These are phyloP conservation scores for Philopedon plagiatum DNA, from an alignment of 2,888 invertebrate genomes.

Conservation along the genomic window DNA sequence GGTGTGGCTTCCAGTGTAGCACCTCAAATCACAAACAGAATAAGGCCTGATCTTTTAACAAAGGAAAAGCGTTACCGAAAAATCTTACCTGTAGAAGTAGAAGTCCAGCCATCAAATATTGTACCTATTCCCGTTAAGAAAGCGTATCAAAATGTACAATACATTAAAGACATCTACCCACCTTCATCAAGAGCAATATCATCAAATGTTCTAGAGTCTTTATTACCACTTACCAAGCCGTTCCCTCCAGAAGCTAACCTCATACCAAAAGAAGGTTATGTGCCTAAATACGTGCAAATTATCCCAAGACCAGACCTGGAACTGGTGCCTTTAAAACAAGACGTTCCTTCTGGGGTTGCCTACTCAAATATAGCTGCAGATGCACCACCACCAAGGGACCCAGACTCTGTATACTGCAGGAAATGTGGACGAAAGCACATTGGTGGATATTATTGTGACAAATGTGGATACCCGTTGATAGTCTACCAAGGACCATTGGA, in stretches of 20 bases:
- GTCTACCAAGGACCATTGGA: too few species aligned
- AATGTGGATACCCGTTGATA: conserved; percentile 19
- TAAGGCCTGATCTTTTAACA: too few species aligned
- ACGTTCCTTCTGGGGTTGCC: background rate
- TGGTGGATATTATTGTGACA: conserved; percentile 21
- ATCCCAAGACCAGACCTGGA: conserved; percentile 1
- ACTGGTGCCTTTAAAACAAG: background rate
- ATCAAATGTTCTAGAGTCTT: background rate
- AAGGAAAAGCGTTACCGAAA: too few species aligned
- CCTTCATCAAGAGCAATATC: background rate
- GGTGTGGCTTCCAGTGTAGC: too few species aligned
- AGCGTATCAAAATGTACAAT: too few species aligned
- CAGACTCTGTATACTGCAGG: background rate
- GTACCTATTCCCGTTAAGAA: too few species aligned
- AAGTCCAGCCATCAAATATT: background rate
- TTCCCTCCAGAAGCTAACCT: conserved; percentile 9
- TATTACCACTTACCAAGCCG: background rate
- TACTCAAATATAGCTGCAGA: background rate
- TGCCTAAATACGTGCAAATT: background rate
- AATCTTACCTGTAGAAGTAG: background rate
- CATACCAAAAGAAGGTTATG: background rate
- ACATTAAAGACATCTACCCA: too few species aligned
- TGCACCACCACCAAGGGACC: background rate
- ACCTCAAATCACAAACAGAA: too few species aligned
- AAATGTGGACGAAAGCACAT: conserved; percentile 14